Conservation (phyloP, 2,888 invertebrate species). For the Biston stratarius region DNA sequence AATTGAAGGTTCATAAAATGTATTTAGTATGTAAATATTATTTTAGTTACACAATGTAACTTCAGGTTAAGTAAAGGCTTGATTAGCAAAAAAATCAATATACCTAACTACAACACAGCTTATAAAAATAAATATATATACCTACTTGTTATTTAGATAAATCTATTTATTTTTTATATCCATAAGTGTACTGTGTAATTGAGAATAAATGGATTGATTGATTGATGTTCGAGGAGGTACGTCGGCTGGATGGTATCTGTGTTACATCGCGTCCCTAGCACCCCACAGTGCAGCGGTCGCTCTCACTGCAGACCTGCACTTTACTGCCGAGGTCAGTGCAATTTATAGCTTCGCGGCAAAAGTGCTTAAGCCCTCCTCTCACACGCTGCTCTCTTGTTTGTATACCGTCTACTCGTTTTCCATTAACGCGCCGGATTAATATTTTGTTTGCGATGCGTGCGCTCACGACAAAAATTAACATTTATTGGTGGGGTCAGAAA, state of each 20-base stretch:
- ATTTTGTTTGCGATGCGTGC: slow-evolving; percentile 84
- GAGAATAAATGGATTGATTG: neutral
- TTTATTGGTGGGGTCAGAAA: slow-evolving; percentile 83
- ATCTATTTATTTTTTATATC: no score
- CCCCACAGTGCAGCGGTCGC: slow-evolving; percentile 27
- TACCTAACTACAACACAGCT: no score
- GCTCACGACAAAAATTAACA: slow-evolving; percentile 84
- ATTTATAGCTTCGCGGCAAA: slow-evolving; percentile 74
- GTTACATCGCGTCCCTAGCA: slow-evolving; percentile 21
- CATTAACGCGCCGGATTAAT: slow-evolving; percentile 85
- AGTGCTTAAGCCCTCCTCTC: slow-evolving; percentile 51
- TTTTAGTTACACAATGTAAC: no score
- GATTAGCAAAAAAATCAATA: no score
- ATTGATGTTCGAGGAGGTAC: slow-evolving; percentile 19
- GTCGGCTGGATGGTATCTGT: slow-evolving; percentile 16
- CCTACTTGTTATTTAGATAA: no score
- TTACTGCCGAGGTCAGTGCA: slow-evolving; percentile 73
- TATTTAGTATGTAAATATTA: no score
- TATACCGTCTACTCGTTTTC: slow-evolving; percentile 81
- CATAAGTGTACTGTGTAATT: no score
- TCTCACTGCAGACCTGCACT: slow-evolving; percentile 54
- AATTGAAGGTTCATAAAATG: no score
- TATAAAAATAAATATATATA: no score
- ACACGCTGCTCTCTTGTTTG: slow-evolving; percentile 75
- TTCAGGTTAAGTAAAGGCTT: no score